Evolutionary conservation across 1,140 invertebrate species (phyloP).

Genomic region (Hesperophylax magnus): DNA sequence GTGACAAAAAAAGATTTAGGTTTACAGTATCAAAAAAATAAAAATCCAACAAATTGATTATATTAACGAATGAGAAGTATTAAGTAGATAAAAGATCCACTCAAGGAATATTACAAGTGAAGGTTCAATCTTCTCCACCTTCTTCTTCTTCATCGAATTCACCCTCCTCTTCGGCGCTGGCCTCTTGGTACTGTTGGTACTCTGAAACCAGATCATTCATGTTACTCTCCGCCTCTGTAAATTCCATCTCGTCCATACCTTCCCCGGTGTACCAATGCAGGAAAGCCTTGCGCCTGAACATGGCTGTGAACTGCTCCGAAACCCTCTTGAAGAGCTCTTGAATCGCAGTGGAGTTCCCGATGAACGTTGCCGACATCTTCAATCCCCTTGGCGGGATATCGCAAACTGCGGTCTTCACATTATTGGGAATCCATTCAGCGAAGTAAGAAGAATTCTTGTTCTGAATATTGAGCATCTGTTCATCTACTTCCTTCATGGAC

Average conservation of each 20-base stretch:
- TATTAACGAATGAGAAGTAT: too few relatives aligned
- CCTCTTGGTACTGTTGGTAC: slow-evolving; percentile 93
- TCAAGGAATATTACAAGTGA: too few relatives aligned
- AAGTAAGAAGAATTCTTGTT: slow-evolving; percentile 79
- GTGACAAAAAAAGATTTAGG: too few relatives aligned
- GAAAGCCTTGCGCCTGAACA: slow-evolving; percentile 93
- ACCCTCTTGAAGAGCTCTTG: slow-evolving; percentile 85
- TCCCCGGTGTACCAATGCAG: slow-evolving; percentile 90
- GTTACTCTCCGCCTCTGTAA: slow-evolving; percentile 81
- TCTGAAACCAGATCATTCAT: slow-evolving; percentile 86
- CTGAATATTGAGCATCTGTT: slow-evolving; percentile 80
- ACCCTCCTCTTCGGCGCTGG: slow-evolving; percentile 78
- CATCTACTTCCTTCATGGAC: slow-evolving; percentile 95
- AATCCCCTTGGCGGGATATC: slow-evolving; percentile 81
- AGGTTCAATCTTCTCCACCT: slow-evolving; percentile 60
- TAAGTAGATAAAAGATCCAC: too few relatives aligned
- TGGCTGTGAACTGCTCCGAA: slow-evolving; percentile 84
- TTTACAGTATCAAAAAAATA: too few relatives aligned
- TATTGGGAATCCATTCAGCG: slow-evolving; percentile 90
- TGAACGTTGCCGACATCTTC: slow-evolving; percentile 85
- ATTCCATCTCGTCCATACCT: slow-evolving; percentile 86
- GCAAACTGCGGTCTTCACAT: slow-evolving; percentile 82
- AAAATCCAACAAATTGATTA: too few relatives aligned
- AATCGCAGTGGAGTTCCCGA: slow-evolving; percentile 86
- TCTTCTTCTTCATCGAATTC: slow-evolving; percentile 71